These are phyloP conservation scores for Drosophila neonasuta DNA, from an alignment of 2,888 invertebrate genomes.

Conservation along the genomic window DNA sequence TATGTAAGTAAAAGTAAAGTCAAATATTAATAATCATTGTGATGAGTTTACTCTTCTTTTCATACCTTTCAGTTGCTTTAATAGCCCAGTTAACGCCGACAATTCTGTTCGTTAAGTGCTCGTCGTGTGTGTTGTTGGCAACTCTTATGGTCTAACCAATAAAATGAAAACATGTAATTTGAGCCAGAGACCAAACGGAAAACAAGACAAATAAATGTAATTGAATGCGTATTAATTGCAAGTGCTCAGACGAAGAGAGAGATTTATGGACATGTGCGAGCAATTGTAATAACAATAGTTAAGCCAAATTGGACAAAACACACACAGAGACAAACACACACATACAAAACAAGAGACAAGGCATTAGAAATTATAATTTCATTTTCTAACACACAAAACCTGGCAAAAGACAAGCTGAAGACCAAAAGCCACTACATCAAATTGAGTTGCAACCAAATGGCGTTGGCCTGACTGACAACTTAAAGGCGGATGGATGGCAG, in stretches of 20 bases:
- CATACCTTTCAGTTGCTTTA: not conserved
- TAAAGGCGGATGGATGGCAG: slow-evolving; percentile 6
- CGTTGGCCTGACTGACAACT: slow-evolving; percentile 26
- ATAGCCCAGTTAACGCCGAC: not conserved
- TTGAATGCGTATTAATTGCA: slow-evolving; percentile 34
- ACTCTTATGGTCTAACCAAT: not conserved
- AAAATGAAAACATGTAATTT: slow-evolving; percentile 22
- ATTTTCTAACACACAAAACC: slow-evolving; percentile 43
- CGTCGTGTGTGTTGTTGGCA: not conserved
- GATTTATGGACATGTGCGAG: slow-evolving; percentile 33
- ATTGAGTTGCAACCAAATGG: slow-evolving; percentile 37
- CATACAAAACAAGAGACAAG: slow-evolving; percentile 20
- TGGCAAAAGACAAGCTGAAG: slow-evolving; percentile 17
- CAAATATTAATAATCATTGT: not conserved
- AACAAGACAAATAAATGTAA: slow-evolving; percentile 35
- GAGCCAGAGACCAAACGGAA: slow-evolving; percentile 12
- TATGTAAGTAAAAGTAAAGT: not conserved
- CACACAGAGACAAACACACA: slow-evolving; percentile 1
- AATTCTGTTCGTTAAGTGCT: not conserved
- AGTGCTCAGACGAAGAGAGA: not conserved
- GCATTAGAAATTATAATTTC: slow-evolving; percentile 58
- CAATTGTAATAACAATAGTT: slow-evolving; percentile 53
- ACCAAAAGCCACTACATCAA: slow-evolving; percentile 34
- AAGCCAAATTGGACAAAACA: slow-evolving; percentile 48
- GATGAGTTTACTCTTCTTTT: not conserved